Conservation (phyloP, 2,888 invertebrate species). For the Ennomos erosarius region DNA sequence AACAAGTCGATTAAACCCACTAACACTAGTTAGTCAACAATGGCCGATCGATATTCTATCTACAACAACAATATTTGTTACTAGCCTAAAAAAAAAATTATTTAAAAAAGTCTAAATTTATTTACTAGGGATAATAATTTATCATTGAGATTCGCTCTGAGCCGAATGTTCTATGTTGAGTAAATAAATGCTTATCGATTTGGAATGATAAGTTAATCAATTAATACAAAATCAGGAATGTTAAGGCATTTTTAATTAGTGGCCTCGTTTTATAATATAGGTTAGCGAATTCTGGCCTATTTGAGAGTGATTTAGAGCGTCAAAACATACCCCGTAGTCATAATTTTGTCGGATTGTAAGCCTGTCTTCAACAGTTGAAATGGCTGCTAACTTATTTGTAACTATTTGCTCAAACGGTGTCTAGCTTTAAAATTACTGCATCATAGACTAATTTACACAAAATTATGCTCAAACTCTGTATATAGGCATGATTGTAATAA, state of each 20-base stretch:
- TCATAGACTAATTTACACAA: no score
- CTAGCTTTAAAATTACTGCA: no score
- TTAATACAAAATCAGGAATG: slow-evolving; percentile 17
- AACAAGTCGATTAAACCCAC: slow-evolving; percentile 15
- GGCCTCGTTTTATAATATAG: not conserved
- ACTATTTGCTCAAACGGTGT: no score
- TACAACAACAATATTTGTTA: slow-evolving; percentile 16
- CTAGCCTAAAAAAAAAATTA: slow-evolving; percentile 17
- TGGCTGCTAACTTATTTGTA: no score
- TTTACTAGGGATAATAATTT: slow-evolving; percentile 5
- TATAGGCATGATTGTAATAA: no score
- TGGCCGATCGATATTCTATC: slow-evolving; percentile 13
- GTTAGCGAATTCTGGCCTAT: not conserved
- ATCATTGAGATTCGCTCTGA: slow-evolving; percentile 27
- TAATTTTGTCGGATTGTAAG: no score
- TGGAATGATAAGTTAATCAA: slow-evolving; percentile 23
- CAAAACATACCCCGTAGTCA: no score
- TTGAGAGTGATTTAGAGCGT: no score
- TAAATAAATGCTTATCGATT: slow-evolving; percentile 25
- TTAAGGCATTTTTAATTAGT: not conserved
- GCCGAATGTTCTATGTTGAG: slow-evolving; percentile 12
- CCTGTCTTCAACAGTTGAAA: no score
- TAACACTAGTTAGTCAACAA: slow-evolving; percentile 19
- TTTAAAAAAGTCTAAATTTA: slow-evolving; percentile 9
- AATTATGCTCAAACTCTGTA: no score